Evolutionary conservation across 2,113 vertebrate species (phyloP).

Genomic region (Fulmarus glacialis): DNA sequence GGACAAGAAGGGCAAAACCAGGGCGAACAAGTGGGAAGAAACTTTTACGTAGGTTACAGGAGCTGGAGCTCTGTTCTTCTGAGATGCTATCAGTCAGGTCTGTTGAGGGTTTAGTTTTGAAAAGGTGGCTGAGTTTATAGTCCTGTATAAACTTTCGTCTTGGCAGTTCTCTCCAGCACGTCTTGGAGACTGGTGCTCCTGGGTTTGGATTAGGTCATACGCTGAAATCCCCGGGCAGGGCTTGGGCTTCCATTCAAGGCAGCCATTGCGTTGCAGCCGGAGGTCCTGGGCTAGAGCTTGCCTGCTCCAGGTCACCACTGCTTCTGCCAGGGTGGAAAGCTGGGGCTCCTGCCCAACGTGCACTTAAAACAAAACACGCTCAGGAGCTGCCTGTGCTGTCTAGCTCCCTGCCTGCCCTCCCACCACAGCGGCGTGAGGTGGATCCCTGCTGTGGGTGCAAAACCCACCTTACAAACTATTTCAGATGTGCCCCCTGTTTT

Average conservation of each 20-base stretch:
- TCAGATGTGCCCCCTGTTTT: too few species aligned
- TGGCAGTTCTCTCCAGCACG: not conserved
- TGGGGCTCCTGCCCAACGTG: not conserved
- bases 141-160: not conserved
- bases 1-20: not conserved
- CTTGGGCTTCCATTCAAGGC: not conserved
- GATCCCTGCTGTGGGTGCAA: not conserved
- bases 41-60: fast-evolving
- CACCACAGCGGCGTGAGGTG: fast-evolving
- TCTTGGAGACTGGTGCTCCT: not conserved
- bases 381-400: not conserved
- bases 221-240: not conserved
- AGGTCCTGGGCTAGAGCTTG: not conserved
- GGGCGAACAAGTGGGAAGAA: not conserved
- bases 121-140: not conserved
- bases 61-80: not conserved
- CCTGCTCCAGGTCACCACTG: not conserved
- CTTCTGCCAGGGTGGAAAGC: not conserved
- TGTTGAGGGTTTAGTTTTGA: not conserved
- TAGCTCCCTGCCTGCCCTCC: not conserved
- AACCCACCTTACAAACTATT: not conserved
- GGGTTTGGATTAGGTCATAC: not conserved
- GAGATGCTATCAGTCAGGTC: not conserved
- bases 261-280: not conserved
- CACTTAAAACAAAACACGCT: fast-evolving